phyloP scores from a whole-genome alignment of 92 coral and sea anemone genomes.

The Metridium senile region DNA sequence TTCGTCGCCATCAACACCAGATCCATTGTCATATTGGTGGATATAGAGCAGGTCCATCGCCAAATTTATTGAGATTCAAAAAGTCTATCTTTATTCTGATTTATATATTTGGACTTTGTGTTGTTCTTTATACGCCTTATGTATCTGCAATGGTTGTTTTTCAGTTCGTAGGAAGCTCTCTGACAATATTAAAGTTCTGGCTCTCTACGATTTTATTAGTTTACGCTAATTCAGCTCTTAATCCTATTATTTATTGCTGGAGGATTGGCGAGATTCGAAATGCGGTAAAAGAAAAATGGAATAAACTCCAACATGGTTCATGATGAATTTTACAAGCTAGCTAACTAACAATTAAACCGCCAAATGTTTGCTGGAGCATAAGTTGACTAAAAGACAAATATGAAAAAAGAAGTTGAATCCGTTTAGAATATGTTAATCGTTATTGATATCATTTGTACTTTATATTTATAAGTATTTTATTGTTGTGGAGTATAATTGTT shows the following conservation, averaged over 20 bases:
- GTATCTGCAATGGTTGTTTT: not conserved
- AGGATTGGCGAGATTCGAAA: slow-evolving; percentile 4
- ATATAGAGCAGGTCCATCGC: not conserved
- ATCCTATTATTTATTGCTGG: slow-evolving; percentile 23
- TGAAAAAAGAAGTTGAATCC: too few species aligned
- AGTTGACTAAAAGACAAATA: too few species aligned
- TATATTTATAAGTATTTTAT: too few species aligned
- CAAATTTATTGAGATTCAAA: not conserved
- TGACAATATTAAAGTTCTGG: not conserved
- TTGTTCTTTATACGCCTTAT: not conserved
- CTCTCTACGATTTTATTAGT: not conserved
- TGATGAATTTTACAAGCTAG: too few species aligned
- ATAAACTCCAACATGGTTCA: not conserved
- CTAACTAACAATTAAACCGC: too few species aligned
- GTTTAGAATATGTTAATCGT: too few species aligned
- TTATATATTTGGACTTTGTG: not conserved
- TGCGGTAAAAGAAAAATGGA: not conserved
- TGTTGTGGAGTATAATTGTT: too few species aligned
- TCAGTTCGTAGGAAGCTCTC: not conserved
- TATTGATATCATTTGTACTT: too few species aligned
- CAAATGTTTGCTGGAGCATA: too few species aligned
- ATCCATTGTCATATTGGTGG: not conserved
- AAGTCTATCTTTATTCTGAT: not conserved
- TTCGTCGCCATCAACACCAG: not conserved
- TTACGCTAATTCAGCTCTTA: not conserved